Base-by-base conservation (phyloP, 2,888 invertebrate genomes). In the Andrena dorsata region DNA sequence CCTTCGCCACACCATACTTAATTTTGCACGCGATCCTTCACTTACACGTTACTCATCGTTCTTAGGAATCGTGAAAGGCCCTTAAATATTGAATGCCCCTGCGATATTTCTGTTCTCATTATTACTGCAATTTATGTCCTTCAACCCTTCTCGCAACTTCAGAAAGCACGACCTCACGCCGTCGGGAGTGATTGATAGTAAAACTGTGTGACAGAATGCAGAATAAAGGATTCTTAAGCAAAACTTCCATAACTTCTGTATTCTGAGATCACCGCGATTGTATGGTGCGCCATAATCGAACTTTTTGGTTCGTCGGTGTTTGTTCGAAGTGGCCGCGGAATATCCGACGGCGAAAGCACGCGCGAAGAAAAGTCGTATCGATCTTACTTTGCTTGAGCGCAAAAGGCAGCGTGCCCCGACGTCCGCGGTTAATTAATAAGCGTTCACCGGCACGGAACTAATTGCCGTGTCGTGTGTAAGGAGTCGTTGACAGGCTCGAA, bases 401-500 rank as follows among this genome's bases (percentile, higher is more conserved):
- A 41, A 75, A 69, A 72, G 30, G 26, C 26, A 20, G 26, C n/a
- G 5, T 3, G 47, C 41, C n/a, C 8, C 51, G 20, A 81, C 63
- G 72, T 63, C 56, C 63, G 74, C 58, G 49, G 75, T 83, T 79
- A 85, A 85, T 87, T 87, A 87, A 85, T 85, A 85, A 85, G 73
- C 76, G 80, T 26, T 53, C 69, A 69, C 61, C 16, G 69, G 66
- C 66, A 69, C 73, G 81, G 66, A 74, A 69, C 79, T 87, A 87
- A 87, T 87, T 81, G 83, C 70, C 49, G 75, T 58, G 26, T 73
- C 71, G 68, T 65, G 74, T 78, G 79, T 76, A 85, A 83, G 76
- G 78, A 76, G 87, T 69, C 74, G 83, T 76, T 69, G 87, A 88
- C 90, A 79, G 84, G 68, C 51, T 68, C 74, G 87, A 83, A 86